Evolutionary conservation across 2,888 invertebrate species (phyloP).

Genomic region (Zygaena filipendulae): DNA sequence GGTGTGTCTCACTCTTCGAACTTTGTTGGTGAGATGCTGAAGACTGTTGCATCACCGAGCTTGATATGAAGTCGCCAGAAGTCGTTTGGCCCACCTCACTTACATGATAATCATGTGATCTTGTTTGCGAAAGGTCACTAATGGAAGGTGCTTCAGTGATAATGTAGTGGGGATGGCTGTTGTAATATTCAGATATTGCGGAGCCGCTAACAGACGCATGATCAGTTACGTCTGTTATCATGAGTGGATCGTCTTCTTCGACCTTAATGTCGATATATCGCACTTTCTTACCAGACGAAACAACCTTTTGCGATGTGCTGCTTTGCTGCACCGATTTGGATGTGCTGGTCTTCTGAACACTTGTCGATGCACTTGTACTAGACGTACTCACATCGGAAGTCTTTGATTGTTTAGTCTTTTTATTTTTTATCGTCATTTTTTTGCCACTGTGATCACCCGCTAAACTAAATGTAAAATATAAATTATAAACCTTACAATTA

Average conservation of each 20-base stretch:
- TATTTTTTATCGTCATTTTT: conserved; percentile 68
- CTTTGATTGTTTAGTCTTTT: conserved; percentile 63
- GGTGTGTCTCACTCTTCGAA: conserved; percentile 50
- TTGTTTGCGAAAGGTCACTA: conserved; percentile 51
- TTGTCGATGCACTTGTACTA: conserved; percentile 50
- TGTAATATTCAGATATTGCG: conserved; percentile 57
- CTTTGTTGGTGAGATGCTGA: conserved; percentile 49
- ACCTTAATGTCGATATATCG: conserved; percentile 65
- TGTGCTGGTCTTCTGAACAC: conserved; percentile 55
- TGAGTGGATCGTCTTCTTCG: conserved; percentile 63
- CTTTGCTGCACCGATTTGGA: conserved; percentile 50
- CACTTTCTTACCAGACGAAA: conserved; percentile 58
- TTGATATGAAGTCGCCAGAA: conserved; percentile 54
- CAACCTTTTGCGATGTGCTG: conserved; percentile 51
- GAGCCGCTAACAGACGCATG: conserved; percentile 58
- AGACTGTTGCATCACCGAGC: conserved; percentile 43
- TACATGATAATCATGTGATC: conserved; percentile 41
- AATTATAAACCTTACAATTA: too few relatives aligned
- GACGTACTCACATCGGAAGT: conserved; percentile 47
- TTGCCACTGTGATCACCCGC: too few relatives aligned
- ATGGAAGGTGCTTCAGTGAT: conserved; percentile 63
- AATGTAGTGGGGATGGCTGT: conserved; percentile 63
- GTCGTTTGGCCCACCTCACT: conserved; percentile 55
- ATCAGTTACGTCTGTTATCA: conserved; percentile 63
- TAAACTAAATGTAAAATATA: too few relatives aligned